Conservation (phyloP, 2,113 vertebrate genomes). For the Podocnemis expansa region DNA sequence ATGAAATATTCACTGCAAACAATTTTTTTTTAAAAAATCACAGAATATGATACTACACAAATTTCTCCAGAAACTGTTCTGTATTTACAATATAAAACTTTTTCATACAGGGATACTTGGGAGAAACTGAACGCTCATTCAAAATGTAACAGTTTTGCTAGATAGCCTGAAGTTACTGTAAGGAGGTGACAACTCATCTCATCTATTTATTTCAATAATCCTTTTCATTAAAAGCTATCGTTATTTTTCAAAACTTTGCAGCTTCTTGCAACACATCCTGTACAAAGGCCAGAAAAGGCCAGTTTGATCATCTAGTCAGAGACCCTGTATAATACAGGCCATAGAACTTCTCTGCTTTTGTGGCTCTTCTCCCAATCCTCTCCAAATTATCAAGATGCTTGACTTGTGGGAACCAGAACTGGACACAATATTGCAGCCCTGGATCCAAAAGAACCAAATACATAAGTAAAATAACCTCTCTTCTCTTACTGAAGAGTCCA, state of each 20-base stretch:
- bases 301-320: not conserved
- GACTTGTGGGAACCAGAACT: not conserved
- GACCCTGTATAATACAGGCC: not conserved
- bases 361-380: not conserved
- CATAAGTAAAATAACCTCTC: not conserved
- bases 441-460: not conserved
- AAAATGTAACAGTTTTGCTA: not conserved
- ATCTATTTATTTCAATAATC: not conserved
- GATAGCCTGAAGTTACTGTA: not conserved
- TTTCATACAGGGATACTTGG: not conserved
- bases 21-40: not conserved
- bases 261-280: not conserved
- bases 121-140: not conserved
- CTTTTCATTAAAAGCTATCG: not conserved
- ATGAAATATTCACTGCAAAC: not conserved
- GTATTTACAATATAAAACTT: not conserved
- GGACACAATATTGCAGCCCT: not conserved
- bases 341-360: not conserved
- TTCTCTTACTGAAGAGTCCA: not conserved
- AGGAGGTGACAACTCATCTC: not conserved
- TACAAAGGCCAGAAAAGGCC: not conserved
- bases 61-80: not conserved
- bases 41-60: not conserved
- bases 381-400: not conserved
- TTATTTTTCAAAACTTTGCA: not conserved